Base-by-base conservation (phyloP, 2,888 invertebrate genomes). In the Meghimatium bilineatum region DNA sequence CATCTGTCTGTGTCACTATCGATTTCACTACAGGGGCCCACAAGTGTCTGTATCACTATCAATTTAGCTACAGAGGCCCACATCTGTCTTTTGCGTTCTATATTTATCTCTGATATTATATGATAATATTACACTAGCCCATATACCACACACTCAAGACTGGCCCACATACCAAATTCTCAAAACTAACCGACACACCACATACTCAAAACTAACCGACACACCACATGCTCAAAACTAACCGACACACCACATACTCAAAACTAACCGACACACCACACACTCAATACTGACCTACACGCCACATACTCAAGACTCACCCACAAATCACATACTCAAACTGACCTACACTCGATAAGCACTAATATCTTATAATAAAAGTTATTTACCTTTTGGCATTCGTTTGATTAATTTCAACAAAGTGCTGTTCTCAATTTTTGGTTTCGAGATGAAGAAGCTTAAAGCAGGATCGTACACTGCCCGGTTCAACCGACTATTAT, bases 341-440 rank as follows among this genome's bases (percentile, higher is more conserved):
- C 29, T 26, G n/a, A 66, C 1, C 3, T 29, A 26, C 71, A 32
- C 71, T 71, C 20, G 14, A n/a, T n/a, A n/a, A n/a, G n/a, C n/a
- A n/a, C n/a, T n/a, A n/a, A n/a, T n/a, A n/a, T n/a, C n/a, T n/a
- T n/a, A n/a, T n/a, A n/a, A n/a, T n/a, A n/a, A n/a, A n/a, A n/a
- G n/a, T n/a, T 6, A 38, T 38, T 20, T 44, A 78, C 90, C 90
- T 87, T 90, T 90, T 8, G 90, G 90, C 89, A 90, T 89, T 66
- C 75, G 82, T 34, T 81, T 76, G 17, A 90, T 86, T 76, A 89
- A 85, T 60, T 87, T 76, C 72, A 87, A 89, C 1, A 88, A 85
- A 10, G 36, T 75, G n/a, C 87, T 88, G 14, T 83, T 63, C 14
- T 88, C 88, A 38, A 90, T 89, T 8, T 72, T 76, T 29, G 81